Evolutionary conservation across 1,140 invertebrate species (phyloP).

Genomic region (Eriosoma lanigerum): DNA sequence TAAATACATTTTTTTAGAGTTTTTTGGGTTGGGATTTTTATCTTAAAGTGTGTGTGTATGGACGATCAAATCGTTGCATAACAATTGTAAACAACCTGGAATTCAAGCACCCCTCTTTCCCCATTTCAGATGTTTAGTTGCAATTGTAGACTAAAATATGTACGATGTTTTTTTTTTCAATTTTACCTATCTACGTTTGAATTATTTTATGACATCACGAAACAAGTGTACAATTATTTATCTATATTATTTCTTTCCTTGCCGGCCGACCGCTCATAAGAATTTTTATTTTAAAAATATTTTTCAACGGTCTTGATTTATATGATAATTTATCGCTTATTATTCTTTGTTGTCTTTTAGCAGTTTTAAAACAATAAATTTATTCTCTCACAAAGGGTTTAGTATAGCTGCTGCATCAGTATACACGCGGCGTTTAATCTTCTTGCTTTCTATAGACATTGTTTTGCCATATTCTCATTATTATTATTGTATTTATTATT

Average conservation of each 20-base stretch:
- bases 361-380: slow-evolving; percentile 6
- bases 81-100: no score
- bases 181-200: no score
- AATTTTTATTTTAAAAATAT: slow-evolving; percentile 14
- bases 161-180: no score
- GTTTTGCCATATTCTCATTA: slow-evolving; percentile 24
- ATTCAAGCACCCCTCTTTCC: no score
- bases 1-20: no score
- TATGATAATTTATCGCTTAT: slow-evolving; percentile 16
- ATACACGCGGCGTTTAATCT: background rate
- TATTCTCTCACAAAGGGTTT: background rate
- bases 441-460: slow-evolving; percentile 25
- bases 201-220: no score
- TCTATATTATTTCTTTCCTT: background rate
- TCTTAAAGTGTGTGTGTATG: no score
- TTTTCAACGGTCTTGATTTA: slow-evolving; percentile 6
- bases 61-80: no score
- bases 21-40: no score
- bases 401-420: background rate
- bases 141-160: no score
- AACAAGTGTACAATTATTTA: no score
- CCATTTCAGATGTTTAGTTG: no score
- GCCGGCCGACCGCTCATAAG: background rate
- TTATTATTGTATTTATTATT: slow-evolving; percentile 21
- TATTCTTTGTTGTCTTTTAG: slow-evolving; percentile 5